Percentiles rank a stretch among this genome's conserved stretches.
phyloP scores from a whole-genome alignment of 1,140 invertebrate species.

The Plodia interpunctella region DNA sequence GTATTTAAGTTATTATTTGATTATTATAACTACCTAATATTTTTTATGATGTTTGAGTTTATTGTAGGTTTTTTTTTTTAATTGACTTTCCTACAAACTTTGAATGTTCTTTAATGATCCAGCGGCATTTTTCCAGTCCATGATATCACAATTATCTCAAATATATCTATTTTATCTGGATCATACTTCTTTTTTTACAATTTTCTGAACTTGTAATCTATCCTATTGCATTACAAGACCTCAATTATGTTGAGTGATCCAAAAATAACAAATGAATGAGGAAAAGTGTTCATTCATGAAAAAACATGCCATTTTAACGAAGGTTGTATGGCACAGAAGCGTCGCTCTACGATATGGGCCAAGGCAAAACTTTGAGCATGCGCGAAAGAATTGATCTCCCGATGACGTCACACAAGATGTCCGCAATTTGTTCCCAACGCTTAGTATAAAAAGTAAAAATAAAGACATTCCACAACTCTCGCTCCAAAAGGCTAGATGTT shows the following conservation, averaged over 20 bases:
- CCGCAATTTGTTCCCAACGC: conserved; percentile 40
- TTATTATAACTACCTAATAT: too few species aligned
- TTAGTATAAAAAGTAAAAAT: conserved; percentile 68
- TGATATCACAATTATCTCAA: too few species aligned
- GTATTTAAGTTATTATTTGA: too few species aligned
- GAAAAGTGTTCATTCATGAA: conserved; percentile 62
- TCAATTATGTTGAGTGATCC: conserved; percentile 20
- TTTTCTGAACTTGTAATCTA: too few species aligned
- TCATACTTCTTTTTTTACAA: too few species aligned
- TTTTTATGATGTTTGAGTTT: too few species aligned
- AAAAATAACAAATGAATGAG: conserved; percentile 60
- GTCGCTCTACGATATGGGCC: conserved; percentile 46
- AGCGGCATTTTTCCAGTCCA: too few species aligned
- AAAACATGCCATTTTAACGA: conserved; percentile 45
- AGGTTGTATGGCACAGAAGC: conserved; percentile 36
- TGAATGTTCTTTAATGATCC: too few species aligned
- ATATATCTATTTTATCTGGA: too few species aligned
- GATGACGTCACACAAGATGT: conserved; percentile 71
- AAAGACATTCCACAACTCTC: conserved; percentile 21
- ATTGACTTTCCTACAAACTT: too few species aligned
- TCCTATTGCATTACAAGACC: neutral
- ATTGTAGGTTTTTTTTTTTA: too few species aligned
- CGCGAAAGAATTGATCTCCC: conserved; percentile 60
- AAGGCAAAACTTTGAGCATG: conserved; percentile 60
- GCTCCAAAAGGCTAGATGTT: conserved; percentile 31